A percentile compares a stretch with the other conserved stretches of the same genome.
phyloP scores from a whole-genome alignment of 2,888 invertebrate genomes.

The Pogonocherus hispidulus region DNA sequence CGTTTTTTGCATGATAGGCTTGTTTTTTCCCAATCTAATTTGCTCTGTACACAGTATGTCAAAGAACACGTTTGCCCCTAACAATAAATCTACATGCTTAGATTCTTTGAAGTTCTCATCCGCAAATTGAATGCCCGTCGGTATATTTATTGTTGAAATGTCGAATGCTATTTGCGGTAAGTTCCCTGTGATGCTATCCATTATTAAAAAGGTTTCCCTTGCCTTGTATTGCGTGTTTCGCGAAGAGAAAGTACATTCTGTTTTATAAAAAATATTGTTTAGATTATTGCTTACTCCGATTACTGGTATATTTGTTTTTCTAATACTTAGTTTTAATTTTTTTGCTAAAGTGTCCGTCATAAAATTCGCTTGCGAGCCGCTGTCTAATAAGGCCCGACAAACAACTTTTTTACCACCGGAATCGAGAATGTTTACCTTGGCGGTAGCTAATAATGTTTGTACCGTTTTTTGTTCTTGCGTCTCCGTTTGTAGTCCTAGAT shows the following conservation, averaged over 20 bases:
- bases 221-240: not conserved
- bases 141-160: not conserved
- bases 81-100: not conserved
- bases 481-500: not conserved
- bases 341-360: not conserved
- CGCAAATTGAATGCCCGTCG: not conserved
- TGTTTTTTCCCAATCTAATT: not conserved
- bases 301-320: too few species aligned
- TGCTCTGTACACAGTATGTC: not conserved
- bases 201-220: not conserved
- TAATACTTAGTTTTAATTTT: too few species aligned
- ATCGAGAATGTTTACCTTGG: not conserved
- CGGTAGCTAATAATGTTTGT: not conserved
- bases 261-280: not conserved
- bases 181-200: not conserved
- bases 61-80: slow-evolving; percentile 12
- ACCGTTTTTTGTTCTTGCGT: not conserved
- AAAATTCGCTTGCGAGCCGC: not conserved
- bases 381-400: not conserved
- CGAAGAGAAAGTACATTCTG: not conserved
- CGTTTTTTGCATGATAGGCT: not conserved
- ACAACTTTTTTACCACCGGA: not conserved
- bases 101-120: not conserved
- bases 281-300: not conserved
- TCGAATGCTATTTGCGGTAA: not conserved